These are phyloP conservation scores for Pseudomyrmex dendroicus DNA, from an alignment of 1,140 invertebrate genomes.

Conservation along the genomic window DNA sequence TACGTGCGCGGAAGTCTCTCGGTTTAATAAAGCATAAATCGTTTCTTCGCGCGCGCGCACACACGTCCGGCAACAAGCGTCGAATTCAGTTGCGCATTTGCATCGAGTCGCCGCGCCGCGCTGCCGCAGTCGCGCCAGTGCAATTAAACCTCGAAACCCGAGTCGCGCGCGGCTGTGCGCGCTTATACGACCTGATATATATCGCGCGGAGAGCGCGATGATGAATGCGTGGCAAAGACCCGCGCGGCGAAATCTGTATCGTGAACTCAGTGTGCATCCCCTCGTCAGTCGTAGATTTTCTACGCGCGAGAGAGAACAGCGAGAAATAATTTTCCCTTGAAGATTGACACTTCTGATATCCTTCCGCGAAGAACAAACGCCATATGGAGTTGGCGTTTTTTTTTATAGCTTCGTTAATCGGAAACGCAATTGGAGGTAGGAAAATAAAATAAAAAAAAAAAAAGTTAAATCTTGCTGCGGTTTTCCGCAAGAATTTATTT, in stretches of 20 bases:
- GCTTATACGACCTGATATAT: conserved; percentile 72
- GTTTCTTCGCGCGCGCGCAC: neutral
- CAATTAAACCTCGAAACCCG: conserved; percentile 79
- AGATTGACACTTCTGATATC: neutral
- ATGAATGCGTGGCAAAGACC: conserved; percentile 69
- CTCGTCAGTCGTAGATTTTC: conserved; percentile 6
- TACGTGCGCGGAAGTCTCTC: neutral
- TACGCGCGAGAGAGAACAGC: neutral
- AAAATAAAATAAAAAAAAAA: too few relatives aligned
- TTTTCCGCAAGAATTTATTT: too few relatives aligned
- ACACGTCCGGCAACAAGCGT: conserved; percentile 16
- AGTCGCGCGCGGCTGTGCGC: conserved; percentile 65
- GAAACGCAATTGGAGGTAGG: neutral
- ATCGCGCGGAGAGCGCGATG: conserved; percentile 63
- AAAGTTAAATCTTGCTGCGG: too few relatives aligned
- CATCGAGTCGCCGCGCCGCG: conserved; percentile 22
- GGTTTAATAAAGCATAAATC: conserved; percentile 43
- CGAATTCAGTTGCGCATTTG: conserved; percentile 46
- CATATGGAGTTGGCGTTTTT: neutral
- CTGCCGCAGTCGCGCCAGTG: conserved; percentile 45
- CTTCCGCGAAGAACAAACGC: too few relatives aligned
- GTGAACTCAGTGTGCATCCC: neutral
- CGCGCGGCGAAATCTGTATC: conserved; percentile 30
- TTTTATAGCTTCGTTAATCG: too few relatives aligned
- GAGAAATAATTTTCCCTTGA: neutral